Evolutionary conservation across 92 coral and sea anemone species (phyloP).

Genomic region (Bergia sp.): DNA sequence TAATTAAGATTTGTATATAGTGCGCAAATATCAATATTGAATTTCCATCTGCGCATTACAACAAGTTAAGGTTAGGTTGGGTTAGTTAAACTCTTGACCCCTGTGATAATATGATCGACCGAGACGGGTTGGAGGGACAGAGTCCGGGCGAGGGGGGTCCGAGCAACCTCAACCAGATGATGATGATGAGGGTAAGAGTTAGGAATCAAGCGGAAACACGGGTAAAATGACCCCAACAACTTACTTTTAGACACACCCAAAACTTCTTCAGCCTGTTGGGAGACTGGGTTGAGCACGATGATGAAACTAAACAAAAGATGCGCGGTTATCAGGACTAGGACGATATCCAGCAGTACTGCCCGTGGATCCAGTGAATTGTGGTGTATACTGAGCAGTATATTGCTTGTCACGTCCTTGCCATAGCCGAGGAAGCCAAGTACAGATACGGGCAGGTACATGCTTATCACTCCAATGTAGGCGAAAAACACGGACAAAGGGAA

Average conservation of each 20-base stretch:
- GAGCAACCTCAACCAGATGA: too few relatives aligned
- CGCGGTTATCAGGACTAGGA: slow-evolving; percentile 71
- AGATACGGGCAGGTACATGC: slow-evolving; percentile 89
- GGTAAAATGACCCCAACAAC: not conserved
- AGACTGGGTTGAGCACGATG: slow-evolving; percentile 91
- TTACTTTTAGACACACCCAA: slow-evolving; percentile 71
- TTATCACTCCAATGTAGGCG: slow-evolving; percentile 75
- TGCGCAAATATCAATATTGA: too few relatives aligned
- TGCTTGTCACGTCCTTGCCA: slow-evolving; percentile 67
- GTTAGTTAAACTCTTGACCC: too few relatives aligned
- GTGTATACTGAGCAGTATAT: slow-evolving; percentile 65
- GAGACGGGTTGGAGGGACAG: too few relatives aligned
- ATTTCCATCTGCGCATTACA: too few relatives aligned
- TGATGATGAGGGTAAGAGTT: too few relatives aligned
- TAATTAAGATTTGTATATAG: too few relatives aligned
- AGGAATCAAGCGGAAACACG: too few relatives aligned
- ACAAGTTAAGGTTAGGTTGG: too few relatives aligned
- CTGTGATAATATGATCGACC: too few relatives aligned
- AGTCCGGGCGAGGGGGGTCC: too few relatives aligned
- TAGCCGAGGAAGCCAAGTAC: slow-evolving; percentile 80
- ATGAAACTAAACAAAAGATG: slow-evolving; percentile 91
- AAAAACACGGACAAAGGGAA: slow-evolving; percentile 76
- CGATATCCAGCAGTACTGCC: slow-evolving; percentile 66
- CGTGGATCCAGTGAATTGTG: slow-evolving; percentile 45
- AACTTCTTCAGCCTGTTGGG: slow-evolving; percentile 85